phyloP scores from a whole-genome alignment of 2,888 invertebrate species.

The Sturmia bella region DNA sequence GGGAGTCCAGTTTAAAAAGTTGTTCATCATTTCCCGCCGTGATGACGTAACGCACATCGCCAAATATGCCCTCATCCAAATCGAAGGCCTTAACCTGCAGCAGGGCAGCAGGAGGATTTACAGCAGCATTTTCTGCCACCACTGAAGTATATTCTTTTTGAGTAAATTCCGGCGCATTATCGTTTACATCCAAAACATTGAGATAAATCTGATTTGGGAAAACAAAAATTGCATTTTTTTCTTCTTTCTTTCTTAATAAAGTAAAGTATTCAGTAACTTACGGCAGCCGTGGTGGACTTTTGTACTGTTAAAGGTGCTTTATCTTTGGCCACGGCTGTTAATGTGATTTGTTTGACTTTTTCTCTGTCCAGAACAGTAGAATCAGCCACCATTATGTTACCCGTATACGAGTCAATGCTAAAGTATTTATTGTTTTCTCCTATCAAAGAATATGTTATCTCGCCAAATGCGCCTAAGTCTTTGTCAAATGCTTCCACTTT shows the following conservation, averaged over 20 bases:
- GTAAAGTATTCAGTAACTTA: slow-evolving; percentile 77
- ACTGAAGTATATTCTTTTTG: slow-evolving; percentile 89
- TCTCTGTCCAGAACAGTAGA: slow-evolving; percentile 91
- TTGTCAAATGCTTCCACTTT: slow-evolving; percentile 89
- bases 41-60: slow-evolving; percentile 89
- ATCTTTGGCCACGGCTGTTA: slow-evolving; percentile 92
- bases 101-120: slow-evolving; percentile 91
- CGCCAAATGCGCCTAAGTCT: slow-evolving; percentile 90
- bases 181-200: slow-evolving; percentile 92
- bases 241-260: background rate
- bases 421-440: slow-evolving; percentile 90
- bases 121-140: slow-evolving; percentile 91
- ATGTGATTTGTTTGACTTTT: slow-evolving; percentile 85
- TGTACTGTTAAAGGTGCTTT: slow-evolving; percentile 87
- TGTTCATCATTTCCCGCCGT: slow-evolving; percentile 86
- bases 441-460: slow-evolving; percentile 89
- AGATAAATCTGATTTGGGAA: slow-evolving; percentile 85
- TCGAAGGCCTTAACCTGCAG: slow-evolving; percentile 92
- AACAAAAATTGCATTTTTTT: background rate
- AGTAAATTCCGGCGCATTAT: slow-evolving; percentile 92
- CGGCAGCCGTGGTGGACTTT: slow-evolving; percentile 89
- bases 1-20: slow-evolving; percentile 88
- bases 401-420: slow-evolving; percentile 86
- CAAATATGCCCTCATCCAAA: slow-evolving; percentile 89
- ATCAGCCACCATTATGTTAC: slow-evolving; percentile 89